A percentile compares a stretch with the other conserved stretches of the same genome.
Evolutionary conservation across 2,113 vertebrate species (phyloP).

Genomic region (Notechis scutatus): DNA sequence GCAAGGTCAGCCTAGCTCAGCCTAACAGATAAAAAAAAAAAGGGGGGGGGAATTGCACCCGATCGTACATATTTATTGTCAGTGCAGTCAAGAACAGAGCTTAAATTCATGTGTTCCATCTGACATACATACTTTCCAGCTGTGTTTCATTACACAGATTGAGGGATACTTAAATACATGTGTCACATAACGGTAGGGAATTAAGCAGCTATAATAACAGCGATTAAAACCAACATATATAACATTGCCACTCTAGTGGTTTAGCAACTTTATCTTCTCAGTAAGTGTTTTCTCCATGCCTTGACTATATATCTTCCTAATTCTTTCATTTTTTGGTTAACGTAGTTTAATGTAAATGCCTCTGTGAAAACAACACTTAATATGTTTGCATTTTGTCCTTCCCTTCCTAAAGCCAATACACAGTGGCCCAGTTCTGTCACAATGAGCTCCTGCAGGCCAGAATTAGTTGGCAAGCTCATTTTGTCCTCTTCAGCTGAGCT

Average conservation of each 20-base stretch:
- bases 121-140: not conserved
- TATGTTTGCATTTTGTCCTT: not conserved
- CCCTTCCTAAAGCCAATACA: not conserved
- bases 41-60: not conserved
- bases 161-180: not conserved
- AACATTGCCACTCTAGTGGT: not conserved
- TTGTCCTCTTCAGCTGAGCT: not conserved
- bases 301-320: not conserved
- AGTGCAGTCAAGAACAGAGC: not conserved
- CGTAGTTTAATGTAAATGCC: not conserved
- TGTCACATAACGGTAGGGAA: not conserved
- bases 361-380: not conserved
- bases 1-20: constrained; percentile 19
- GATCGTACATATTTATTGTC: not conserved
- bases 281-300: not conserved
- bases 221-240: not conserved
- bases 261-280: not conserved
- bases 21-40: constrained; percentile 18
- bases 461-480: not conserved
- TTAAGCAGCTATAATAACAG: not conserved
- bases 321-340: not conserved
- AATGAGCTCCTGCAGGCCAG: not conserved
- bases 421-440: not conserved
- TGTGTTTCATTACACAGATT: not conserved
- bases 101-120: not conserved